Conservation (phyloP, 2,113 vertebrate species). For the Hemiprocne comata region DNA sequence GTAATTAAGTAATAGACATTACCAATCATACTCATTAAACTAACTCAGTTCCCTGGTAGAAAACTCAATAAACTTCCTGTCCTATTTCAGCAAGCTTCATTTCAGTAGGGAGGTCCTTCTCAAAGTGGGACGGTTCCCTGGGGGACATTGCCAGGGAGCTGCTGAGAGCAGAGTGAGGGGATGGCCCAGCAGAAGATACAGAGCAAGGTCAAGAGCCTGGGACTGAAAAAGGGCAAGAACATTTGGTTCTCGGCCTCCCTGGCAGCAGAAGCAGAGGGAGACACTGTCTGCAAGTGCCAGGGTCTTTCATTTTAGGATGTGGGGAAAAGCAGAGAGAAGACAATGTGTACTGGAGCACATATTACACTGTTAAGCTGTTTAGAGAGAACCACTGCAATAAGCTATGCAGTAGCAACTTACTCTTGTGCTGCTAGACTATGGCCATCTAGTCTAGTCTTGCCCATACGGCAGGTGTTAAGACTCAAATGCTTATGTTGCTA, state of each 20-base stretch:
- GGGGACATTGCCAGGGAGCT: not conserved
- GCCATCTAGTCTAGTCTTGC: not conserved
- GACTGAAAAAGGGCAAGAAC: not conserved
- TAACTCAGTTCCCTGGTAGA: not conserved
- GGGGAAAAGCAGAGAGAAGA: not conserved
- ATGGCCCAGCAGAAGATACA: not conserved
- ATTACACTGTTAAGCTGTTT: not conserved
- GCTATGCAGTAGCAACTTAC: not conserved
- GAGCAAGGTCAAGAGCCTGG: not conserved
- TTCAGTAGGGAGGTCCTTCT: not conserved
- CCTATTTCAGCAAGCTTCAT: constrained; percentile 9
- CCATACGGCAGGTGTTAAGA: not conserved
- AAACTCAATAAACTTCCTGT: not conserved
- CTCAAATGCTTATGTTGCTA: not conserved
- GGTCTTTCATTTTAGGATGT: not conserved
- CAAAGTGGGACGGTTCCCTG: not conserved
- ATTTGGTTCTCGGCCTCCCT: not conserved
- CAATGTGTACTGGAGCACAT: not conserved
- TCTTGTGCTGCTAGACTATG: not conserved
- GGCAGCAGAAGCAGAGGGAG: not conserved
- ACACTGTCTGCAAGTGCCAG: not conserved
- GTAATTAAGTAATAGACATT: constrained; percentile 22
- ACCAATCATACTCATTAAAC: not conserved
- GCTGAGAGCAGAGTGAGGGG: not conserved
- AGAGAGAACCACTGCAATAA: not conserved